Conservation (phyloP, 2,888 invertebrate species). For the Aphidoletes aphidimyza region DNA sequence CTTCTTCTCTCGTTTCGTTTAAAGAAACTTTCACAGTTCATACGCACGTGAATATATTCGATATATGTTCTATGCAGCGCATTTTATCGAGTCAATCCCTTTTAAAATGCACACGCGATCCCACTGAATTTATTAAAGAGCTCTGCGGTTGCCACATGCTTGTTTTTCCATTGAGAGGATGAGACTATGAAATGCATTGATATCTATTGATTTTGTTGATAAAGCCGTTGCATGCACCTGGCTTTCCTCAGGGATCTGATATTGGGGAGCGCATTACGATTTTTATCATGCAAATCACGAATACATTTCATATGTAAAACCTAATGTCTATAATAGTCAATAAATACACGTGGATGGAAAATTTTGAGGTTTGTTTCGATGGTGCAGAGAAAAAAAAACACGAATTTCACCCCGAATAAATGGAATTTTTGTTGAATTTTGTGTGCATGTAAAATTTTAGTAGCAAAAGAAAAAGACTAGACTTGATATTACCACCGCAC, state of each 20-base stretch:
- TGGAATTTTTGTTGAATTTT: neutral
- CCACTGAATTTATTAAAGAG: slow-evolving; percentile 11
- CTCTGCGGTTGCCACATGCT: neutral
- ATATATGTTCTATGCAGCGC: neutral
- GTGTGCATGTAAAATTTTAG: slow-evolving; percentile 20
- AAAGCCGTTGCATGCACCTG: slow-evolving; percentile 42
- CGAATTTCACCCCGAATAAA: neutral
- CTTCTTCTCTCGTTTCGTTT: too few species aligned
- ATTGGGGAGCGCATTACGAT: neutral
- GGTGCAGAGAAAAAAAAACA: neutral
- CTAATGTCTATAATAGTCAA: slow-evolving; percentile 46
- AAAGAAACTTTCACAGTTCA: neutral
- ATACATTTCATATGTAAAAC: slow-evolving; percentile 44
- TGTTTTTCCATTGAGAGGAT: neutral
- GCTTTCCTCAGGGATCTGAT: neutral
- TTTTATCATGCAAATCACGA: slow-evolving; percentile 45
- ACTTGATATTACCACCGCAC: neutral
- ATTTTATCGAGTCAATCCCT: neutral
- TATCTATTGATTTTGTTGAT: slow-evolving; percentile 24
- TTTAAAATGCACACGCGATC: neutral
- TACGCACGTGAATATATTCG: neutral
- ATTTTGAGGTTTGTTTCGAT: neutral
- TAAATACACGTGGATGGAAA: slow-evolving; percentile 39
- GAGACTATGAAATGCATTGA: slow-evolving; percentile 10
- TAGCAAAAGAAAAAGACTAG: slow-evolving; percentile 27